phyloP scores from a whole-genome alignment of 1,140 invertebrate genomes.

The Schmidtea mediterranea region DNA sequence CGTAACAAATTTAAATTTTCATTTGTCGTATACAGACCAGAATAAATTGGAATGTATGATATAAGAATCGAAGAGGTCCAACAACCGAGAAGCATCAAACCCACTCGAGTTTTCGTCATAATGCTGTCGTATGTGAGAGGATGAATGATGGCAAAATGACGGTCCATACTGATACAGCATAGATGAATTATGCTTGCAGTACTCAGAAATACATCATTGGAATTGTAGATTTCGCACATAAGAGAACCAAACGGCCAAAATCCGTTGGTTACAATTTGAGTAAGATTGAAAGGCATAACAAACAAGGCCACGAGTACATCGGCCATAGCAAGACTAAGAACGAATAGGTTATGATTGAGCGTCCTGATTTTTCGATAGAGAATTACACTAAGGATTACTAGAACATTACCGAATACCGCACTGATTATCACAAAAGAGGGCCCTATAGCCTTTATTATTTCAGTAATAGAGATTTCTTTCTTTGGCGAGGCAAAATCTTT shows the following conservation, averaged over 20 bases:
- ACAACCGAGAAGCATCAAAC: conserved; percentile 17
- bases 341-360: conserved; percentile 73
- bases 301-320: conserved; percentile 66
- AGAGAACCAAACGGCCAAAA: conserved; percentile 55
- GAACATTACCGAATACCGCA: conserved; percentile 45
- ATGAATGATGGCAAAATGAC: conserved; percentile 25
- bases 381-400: conserved; percentile 21
- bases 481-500: too few relatives aligned
- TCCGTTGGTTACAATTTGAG: conserved; percentile 33
- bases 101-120: conserved; percentile 19
- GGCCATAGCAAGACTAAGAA: conserved; percentile 58
- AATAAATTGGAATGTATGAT: conserved; percentile 26
- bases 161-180: conserved; percentile 67
- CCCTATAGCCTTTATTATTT: too few relatives aligned
- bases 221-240: conserved; percentile 78
- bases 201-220: conserved; percentile 71
- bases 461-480: too few relatives aligned
- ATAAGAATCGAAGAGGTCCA: conserved; percentile 23
- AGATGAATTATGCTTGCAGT: conserved; percentile 73
- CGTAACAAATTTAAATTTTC: too few relatives aligned
- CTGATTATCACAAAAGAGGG: conserved; percentile 37
- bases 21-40: conserved; percentile 17
- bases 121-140: conserved; percentile 22
- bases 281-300: conserved; percentile 56
- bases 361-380: conserved; percentile 45